A percentile compares a stretch with the other conserved stretches of the same genome.
Evolutionary conservation across 2,888 invertebrate genomes (phyloP).

Genomic region (Busseola fusca): DNA sequence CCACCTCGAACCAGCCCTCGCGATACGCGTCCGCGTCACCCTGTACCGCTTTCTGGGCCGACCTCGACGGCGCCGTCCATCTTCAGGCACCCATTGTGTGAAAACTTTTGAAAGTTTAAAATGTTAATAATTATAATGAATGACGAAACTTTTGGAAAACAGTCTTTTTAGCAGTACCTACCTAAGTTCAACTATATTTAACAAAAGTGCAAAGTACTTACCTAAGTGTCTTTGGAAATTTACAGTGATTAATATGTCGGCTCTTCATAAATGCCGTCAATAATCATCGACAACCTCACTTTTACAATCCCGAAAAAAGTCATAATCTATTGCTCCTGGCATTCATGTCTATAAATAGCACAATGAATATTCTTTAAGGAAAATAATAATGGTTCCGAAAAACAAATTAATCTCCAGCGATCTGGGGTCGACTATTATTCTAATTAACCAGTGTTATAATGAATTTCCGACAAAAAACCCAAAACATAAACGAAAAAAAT

Average conservation of each 20-base stretch:
- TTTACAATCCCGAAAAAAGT: not conserved
- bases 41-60: no score
- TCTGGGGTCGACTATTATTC: no score
- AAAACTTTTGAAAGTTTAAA: no score
- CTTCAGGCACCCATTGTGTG: no score
- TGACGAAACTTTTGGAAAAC: not conserved
- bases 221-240: not conserved
- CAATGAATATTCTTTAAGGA: not conserved
- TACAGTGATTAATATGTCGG: not conserved
- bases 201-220: not conserved
- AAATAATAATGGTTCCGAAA: no score
- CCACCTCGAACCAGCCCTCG: no score
- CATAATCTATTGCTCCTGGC: not conserved
- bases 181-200: not conserved
- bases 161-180: not conserved
- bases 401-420: no score
- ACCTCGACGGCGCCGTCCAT: no score
- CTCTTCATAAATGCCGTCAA: not conserved
- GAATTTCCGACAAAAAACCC: no score
- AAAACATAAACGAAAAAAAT: no score
- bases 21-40: no score
- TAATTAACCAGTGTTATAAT: no score
- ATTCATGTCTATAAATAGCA: not conserved
- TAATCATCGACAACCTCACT: not conserved
- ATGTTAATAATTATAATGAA: not conserved